Conservation (phyloP, 2,113 vertebrate species). For the Columbina picui region DNA sequence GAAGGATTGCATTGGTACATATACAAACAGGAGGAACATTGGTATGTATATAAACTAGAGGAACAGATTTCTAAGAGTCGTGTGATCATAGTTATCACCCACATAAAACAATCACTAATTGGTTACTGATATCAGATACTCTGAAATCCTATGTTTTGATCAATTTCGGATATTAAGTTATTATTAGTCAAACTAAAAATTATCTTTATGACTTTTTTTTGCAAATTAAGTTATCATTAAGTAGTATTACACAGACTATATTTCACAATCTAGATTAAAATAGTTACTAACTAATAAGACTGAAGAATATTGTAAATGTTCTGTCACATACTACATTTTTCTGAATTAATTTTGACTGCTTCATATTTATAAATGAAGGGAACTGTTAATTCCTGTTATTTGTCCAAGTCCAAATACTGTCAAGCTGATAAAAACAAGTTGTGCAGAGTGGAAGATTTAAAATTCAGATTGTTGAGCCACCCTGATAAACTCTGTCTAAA, state of each 20-base stretch:
- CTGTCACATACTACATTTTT: neutral
- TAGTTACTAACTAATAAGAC: neutral
- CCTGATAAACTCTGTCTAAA: conserved; percentile 22
- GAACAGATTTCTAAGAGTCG: neutral
- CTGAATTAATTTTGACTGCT: neutral
- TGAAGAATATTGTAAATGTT: neutral
- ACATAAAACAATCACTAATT: neutral
- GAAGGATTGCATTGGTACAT: neutral
- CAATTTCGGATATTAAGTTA: neutral
- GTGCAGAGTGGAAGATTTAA: neutral
- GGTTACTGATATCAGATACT: neutral
- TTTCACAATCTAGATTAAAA: neutral
- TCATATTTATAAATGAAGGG: neutral
- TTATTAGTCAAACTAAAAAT: neutral
- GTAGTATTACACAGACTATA: neutral
- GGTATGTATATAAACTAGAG: neutral
- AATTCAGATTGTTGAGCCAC: conserved; percentile 25
- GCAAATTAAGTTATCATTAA: neutral
- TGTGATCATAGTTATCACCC: neutral
- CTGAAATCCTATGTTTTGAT: neutral
- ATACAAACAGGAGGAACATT: too few species aligned
- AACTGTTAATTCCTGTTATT: conserved; percentile 27
- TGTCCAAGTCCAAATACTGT: conserved; percentile 54
- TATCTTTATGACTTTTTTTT: neutral
- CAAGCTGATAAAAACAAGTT: conserved; percentile 60